Conservation (phyloP, 2,113 vertebrate genomes). For the Tetrao urogallus region DNA sequence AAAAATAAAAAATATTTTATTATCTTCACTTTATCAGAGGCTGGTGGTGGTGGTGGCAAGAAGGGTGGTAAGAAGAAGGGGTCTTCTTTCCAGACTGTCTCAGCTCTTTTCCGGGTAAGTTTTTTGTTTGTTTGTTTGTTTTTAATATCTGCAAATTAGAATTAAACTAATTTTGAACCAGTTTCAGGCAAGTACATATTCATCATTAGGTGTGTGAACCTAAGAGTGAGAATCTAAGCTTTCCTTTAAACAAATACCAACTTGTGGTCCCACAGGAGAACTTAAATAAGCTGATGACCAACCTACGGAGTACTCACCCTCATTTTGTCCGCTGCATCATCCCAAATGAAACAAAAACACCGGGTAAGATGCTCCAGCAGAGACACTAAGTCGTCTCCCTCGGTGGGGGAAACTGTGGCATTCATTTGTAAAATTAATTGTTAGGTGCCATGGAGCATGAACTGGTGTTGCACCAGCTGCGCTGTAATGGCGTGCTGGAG, state of each 20-base stretch:
- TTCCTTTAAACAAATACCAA: background rate
- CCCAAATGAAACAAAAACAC: constrained; percentile 22
- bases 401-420: background rate
- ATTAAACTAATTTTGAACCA: background rate
- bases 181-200: background rate
- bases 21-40: constrained; percentile 9
- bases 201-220: accelerated
- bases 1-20: background rate
- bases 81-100: background rate
- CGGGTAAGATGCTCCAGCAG: background rate
- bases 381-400: background rate
- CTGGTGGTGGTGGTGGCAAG: background rate
- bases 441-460: background rate
- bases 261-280: constrained; percentile 10
- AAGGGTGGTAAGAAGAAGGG: background rate
- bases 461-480: background rate
- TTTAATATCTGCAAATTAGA: background rate
- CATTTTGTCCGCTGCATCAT: constrained; percentile 17
- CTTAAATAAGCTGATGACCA: constrained; percentile 8
- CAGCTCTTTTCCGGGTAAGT: background rate
- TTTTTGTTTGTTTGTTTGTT: no score
- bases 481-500: background rate
- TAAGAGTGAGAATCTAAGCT: background rate
- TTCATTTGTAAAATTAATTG: background rate
- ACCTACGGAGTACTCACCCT: background rate